Percentiles rank a stretch among this genome's conserved stretches.
These are phyloP conservation scores for Bucorvus abyssinicus DNA, from an alignment of 2,797 vertebrate genomes.

Conservation along the genomic window DNA sequence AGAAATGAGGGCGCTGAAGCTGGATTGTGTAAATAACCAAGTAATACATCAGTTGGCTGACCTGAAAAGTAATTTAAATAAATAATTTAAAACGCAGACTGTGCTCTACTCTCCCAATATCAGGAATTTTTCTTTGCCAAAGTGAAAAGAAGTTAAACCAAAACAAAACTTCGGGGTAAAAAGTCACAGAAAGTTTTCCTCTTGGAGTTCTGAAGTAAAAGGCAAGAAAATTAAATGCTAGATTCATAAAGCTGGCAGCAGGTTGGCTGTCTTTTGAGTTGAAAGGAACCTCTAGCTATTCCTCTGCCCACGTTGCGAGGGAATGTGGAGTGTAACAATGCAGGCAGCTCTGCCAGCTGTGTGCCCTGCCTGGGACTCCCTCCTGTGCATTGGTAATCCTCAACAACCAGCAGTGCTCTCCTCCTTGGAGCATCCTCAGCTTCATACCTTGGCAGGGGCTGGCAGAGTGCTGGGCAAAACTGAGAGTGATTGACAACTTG, in stretches of 20 bases:
- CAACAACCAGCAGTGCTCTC: background rate
- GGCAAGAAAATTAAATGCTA: background rate
- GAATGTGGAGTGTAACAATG: background rate
- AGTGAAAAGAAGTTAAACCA: background rate
- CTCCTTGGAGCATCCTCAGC: background rate
- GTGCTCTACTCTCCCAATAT: background rate
- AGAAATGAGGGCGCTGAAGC: background rate
- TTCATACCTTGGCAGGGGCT: background rate
- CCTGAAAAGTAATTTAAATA: background rate
- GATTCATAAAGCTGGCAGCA: background rate
- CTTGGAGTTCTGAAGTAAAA: background rate
- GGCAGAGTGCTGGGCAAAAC: background rate
- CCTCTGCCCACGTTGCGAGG: background rate
- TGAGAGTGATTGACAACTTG: background rate
- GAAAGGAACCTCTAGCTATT: background rate
- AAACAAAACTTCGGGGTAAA: background rate
- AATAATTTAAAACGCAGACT: background rate
- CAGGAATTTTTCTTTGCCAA: background rate
- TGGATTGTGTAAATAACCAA: background rate
- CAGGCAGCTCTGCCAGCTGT: background rate
- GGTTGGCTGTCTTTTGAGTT: background rate
- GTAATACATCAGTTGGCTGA: background rate
- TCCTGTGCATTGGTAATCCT: background rate
- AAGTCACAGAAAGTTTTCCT: background rate
- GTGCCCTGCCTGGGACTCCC: background rate